Base-by-base conservation (phyloP, 2,888 invertebrate species). In the Zaprionus bogoriensis region DNA sequence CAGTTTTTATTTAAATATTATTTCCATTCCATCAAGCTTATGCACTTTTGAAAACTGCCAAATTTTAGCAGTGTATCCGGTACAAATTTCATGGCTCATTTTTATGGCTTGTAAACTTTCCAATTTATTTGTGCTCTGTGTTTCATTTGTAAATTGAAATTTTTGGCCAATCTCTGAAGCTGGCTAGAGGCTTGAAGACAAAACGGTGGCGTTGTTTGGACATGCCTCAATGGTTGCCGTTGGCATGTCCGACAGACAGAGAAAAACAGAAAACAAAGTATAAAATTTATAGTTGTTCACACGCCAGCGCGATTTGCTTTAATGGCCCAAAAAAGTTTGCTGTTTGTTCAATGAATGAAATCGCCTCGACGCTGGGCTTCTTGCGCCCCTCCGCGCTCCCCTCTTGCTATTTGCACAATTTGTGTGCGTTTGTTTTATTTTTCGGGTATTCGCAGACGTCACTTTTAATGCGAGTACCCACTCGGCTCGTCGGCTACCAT, bases 121-220 rank as follows among this genome's bases (percentile, higher is more conserved):
- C 38, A 71, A 60, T 75, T 75, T 50, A 41, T 58, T 17, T 17
- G 38, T 38, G 52, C 39, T 54, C 54, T 61, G 28, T 30, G 6
- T 42, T 32, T 41, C 39, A 53, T 54, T 62, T 55, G 36, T 39
- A 32, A 66, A n/a, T n/a, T n/a, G n/a, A n/a, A n/a, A n/a, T 30
- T 38, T 55, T 60, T 45, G 38, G 53, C 76, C 42, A 51, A 28
- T 25, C 22, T 17, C 30, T 39, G 36, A 47, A 22, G 14, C 36
- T 59, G 46, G 51, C 23, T 27, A 53, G 10, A 23, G 22, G 14
- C 14, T 32, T 14, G 1, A 27, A 51, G 5, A 81, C 79, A 87
- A 74, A 70, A 65, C 51, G 22, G 28, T 38, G 52, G 65, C 82
- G 44, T 64, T 87, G 75, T 80, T 85, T 81, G 25, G 78, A 81